A percentile compares a stretch with the other conserved stretches of the same genome.
Conservation (phyloP, 1,140 invertebrate genomes). For the Pogonognathellus flavescens region DNA sequence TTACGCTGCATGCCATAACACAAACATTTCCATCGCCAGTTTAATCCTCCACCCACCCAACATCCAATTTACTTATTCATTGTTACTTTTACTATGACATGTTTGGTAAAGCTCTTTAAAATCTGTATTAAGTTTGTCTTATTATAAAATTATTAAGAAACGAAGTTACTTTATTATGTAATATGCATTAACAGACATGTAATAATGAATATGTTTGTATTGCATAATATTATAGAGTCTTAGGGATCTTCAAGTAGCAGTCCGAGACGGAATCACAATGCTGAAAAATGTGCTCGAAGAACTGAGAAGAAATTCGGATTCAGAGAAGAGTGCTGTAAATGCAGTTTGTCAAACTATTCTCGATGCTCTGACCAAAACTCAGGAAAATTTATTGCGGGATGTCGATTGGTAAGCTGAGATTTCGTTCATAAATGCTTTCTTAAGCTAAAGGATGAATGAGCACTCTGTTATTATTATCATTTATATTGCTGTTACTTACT, state of each 20-base stretch:
- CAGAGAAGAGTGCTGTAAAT: constrained; percentile 78
- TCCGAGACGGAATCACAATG: constrained; percentile 76
- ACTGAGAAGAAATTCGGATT: constrained; percentile 76
- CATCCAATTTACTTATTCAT: no score
- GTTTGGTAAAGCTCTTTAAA: no score
- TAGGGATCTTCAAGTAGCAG: constrained; percentile 76
- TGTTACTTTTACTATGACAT: no score
- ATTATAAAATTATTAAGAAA: no score
- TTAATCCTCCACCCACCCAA: no score
- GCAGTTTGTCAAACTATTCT: constrained; percentile 78
- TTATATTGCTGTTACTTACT: background rate
- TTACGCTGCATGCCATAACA: no score
- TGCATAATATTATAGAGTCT: constrained; percentile 70
- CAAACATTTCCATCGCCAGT: no score
- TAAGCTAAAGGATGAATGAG: constrained; percentile 12
- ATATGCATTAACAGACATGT: background rate
- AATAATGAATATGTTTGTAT: background rate
- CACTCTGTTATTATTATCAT: background rate
- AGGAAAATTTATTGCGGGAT: constrained; percentile 76
- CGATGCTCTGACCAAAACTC: constrained; percentile 78
- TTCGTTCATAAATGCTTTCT: background rate
- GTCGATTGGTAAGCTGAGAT: constrained; percentile 73
- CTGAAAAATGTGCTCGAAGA: constrained; percentile 79
- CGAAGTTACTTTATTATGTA: no score
- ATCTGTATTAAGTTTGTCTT: no score